phyloP scores from a whole-genome alignment of 1,140 invertebrate species.

The Macrobrachium rosenbergii region DNA sequence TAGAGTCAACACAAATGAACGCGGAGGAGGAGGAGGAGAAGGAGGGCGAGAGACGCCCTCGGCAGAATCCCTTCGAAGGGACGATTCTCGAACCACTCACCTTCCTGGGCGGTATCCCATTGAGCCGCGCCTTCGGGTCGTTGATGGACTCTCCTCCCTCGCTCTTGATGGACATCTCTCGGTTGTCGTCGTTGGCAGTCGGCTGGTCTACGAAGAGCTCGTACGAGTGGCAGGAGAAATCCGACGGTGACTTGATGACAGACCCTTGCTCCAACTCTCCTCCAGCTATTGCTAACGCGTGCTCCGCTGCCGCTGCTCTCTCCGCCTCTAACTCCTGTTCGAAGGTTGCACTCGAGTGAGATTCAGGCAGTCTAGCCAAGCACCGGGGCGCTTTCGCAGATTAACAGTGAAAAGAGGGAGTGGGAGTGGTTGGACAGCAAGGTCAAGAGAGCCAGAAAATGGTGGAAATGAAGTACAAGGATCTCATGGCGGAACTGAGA shows the following conservation, averaged over 20 bases:
- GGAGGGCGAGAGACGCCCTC: not conserved
- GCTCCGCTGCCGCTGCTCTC: constrained; percentile 69
- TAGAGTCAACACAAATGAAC: not conserved
- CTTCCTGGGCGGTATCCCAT: constrained; percentile 79
- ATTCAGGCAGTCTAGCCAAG: no score
- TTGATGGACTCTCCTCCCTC: constrained; percentile 87
- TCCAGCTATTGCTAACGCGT: constrained; percentile 67
- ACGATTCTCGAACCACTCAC: constrained; percentile 75
- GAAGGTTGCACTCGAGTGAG: no score
- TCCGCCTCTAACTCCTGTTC: constrained; percentile 70
- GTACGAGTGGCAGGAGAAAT: constrained; percentile 90
- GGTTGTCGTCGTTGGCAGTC: constrained; percentile 86
- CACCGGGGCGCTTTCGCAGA: no score
- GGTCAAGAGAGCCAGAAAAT: not conserved
- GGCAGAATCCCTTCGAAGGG: not conserved
- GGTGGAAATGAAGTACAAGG: no score
- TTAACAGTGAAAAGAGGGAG: constrained; percentile 59
- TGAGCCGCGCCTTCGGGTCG: constrained; percentile 79
- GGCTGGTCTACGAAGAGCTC: constrained; percentile 89
- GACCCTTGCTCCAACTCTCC: constrained; percentile 59
- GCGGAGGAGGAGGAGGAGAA: not conserved
- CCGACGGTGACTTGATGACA: constrained; percentile 86
- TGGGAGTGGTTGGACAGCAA: no score
- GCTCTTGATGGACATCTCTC: constrained; percentile 91
- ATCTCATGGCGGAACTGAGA: no score